Evolutionary conservation across 2,113 vertebrate genomes (phyloP).

Genomic region (Nasalis larvatus): DNA sequence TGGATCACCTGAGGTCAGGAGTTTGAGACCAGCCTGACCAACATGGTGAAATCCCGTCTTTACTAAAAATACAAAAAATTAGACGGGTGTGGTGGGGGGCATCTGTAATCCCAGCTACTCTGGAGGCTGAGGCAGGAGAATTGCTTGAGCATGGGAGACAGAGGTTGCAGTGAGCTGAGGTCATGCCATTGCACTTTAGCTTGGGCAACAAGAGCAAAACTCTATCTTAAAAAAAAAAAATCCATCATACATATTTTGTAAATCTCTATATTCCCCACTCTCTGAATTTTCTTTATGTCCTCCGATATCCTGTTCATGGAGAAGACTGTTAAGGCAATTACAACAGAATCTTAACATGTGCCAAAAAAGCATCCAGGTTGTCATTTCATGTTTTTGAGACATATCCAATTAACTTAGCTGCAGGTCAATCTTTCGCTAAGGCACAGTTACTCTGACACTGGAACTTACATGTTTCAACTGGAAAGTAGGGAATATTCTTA

Average conservation of each 20-base stretch:
- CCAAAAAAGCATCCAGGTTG: background rate
- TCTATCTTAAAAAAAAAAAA: too few relatives aligned
- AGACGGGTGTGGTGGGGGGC: too few relatives aligned
- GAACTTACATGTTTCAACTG: background rate
- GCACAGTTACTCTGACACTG: background rate
- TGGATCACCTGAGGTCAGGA: too few relatives aligned
- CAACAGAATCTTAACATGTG: background rate
- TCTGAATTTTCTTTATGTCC: background rate
- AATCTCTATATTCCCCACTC: background rate
- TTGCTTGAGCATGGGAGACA: too few relatives aligned
- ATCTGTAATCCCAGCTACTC: too few relatives aligned
- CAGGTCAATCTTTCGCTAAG: background rate
- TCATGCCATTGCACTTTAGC: too few relatives aligned
- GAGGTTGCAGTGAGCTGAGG: too few relatives aligned
- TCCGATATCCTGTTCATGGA: background rate
- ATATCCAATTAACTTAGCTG: background rate
- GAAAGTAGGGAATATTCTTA: background rate
- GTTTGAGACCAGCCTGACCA: too few relatives aligned
- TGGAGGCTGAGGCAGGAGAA: too few relatives aligned
- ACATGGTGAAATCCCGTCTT: too few relatives aligned
- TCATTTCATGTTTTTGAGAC: background rate
- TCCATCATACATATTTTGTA: background rate
- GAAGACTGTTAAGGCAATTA: background rate
- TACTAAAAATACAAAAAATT: too few relatives aligned
- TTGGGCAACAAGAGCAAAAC: too few relatives aligned